Evolutionary conservation across 2,113 vertebrate genomes (phyloP), one percentile per base, ranked within the genome.

Genomic region (Gnathonemus echidnorhynchus): DNA sequence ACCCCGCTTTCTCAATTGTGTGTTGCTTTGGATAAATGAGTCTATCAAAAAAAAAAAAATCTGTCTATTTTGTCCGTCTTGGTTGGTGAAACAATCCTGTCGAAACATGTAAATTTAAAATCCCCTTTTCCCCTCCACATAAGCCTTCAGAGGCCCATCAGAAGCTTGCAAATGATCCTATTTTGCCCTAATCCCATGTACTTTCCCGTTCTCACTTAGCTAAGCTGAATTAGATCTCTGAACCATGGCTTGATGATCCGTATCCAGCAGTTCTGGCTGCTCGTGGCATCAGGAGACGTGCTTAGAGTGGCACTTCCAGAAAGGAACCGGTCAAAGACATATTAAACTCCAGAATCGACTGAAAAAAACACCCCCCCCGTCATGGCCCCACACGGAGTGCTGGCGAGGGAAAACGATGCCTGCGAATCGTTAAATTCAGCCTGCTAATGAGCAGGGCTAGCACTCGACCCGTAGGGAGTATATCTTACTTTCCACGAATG

Each of bases 401-500:
- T 6, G 10, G 83, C 8, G 3, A 46, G 39, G 62, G 53, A 88
- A 80, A 58, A 49, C 1, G 86, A 77, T 56, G 62, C 58, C 86
- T 56, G 13, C 2, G 27, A 77, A 90, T 88, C 48, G 66, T 90
- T 90, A 88, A 88, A 88, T 52, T 77, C 46, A 17, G 86, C 45
- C 66, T 74, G 27, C 48, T 87, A 87, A 90, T 87, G 62, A 70
- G 62, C 62, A 70, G 62, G 62, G 27, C 27, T 70, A 31, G 62
- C 10, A 70, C 62, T 10, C 10, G n/a, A 27, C 62, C 62, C 62
- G 62, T 11, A 31, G 92, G 92, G 92, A 89, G 87, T 92, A 92
- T 93, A 90, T 49, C 45, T 90, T 80, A 70, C 91, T 74, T 84
- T 62, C 31, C 83, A 77, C 17, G 49, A 53, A 24, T 66, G 15